Percentiles rank a stretch among this genome's conserved stretches.
Evolutionary conservation across 2,797 vertebrate species (phyloP).

Genomic region (Malacoraja senta): DNA sequence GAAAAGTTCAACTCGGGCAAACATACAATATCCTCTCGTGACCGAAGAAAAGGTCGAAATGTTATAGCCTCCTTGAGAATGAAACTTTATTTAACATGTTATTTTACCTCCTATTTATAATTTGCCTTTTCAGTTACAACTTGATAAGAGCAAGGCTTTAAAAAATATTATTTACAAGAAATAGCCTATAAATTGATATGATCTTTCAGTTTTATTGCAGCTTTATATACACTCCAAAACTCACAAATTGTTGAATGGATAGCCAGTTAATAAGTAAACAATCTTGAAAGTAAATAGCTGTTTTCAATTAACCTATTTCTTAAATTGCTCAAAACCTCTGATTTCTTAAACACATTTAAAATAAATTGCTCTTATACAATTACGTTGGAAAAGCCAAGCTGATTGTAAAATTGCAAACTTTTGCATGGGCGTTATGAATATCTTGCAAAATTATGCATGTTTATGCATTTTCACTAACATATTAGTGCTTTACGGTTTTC

Average conservation of each 20-base stretch:
- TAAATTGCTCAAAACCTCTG: neutral
- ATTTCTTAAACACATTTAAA: too few relatives aligned
- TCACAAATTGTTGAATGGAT: neutral
- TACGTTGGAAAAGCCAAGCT: too few relatives aligned
- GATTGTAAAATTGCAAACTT: neutral
- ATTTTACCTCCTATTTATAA: neutral
- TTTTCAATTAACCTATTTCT: neutral
- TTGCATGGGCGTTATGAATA: too few relatives aligned
- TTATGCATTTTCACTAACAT: neutral
- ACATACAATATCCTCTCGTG: constrained; percentile 10
- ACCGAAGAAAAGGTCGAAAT: neutral
- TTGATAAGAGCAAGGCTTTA: neutral
- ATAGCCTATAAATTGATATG: neutral
- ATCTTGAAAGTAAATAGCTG: neutral
- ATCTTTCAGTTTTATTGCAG: neutral
- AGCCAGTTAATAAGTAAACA: neutral
- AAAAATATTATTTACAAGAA: neutral
- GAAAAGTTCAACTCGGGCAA: neutral
- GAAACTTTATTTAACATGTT: neutral
- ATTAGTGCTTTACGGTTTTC: neutral
- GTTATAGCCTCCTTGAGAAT: neutral
- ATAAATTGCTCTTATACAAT: too few relatives aligned
- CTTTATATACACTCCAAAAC: neutral
- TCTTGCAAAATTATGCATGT: neutral
- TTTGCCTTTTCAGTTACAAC: neutral